Base-by-base conservation (phyloP, 2,113 vertebrate species). In the Elephantulus edwardii region DNA sequence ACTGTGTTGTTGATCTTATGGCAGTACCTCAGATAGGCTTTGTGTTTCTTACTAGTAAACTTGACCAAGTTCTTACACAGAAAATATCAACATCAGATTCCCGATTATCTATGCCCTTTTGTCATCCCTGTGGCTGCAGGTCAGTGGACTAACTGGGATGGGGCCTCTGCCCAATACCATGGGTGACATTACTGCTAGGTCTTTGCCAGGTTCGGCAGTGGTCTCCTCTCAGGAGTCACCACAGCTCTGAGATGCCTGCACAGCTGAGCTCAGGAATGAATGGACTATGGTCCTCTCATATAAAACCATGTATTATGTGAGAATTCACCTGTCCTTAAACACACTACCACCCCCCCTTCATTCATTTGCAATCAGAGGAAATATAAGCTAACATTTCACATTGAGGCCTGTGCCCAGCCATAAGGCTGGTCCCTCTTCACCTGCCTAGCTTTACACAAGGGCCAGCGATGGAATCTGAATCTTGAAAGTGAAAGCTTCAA, bases 21-120 rank as follows among this genome's bases (percentile, higher is more conserved):
- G 54, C 52, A 86, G 62, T 60, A 7, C 50, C 52, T 83, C 60
- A 42, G 12, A 28, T 76, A 42, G 4, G 20, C 71, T 40, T 85
- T 94, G 60, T 80, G 74, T 86, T 81, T 64, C 66, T 80, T 90
- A 12, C 80, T 88, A 28, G 42, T 68, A 72, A 88, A 85, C 35
- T 87, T 86, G 86, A 83, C 83, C 46, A 60, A 44, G n/a, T 71
- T 42, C 44, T 88, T 48, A 58, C n/a, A 77, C 48, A 86, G 12
- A 80, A 58, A 50, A 86, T 64, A 56, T 19, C 52, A 42, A 13
- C 30, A 33, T 89, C 81, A 38, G 66, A 81, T 84, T 89, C 71
- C 79, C 64, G 42, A 17, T 44, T 52, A 52, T 38, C 70, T 1
- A 2, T 35, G 8, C 26, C 16, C 40, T 54, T 1, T 50, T 54